These are phyloP conservation scores for Luperina nickerlii DNA, from an alignment of 2,888 invertebrate genomes.

Conservation along the genomic window DNA sequence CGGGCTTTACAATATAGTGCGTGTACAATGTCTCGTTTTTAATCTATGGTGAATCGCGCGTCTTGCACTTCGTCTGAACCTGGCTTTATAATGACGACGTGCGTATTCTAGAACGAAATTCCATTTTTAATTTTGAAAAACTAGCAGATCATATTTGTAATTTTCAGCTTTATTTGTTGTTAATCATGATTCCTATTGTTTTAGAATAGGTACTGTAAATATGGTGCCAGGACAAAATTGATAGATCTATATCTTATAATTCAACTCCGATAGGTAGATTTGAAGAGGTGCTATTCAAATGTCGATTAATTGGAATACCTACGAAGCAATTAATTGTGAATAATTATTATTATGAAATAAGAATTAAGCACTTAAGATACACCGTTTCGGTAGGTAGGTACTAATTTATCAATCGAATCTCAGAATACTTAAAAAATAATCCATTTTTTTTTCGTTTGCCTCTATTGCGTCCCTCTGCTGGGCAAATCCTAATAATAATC, in stretches of 20 bases:
- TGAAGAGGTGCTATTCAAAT: background rate
- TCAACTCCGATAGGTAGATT: background rate
- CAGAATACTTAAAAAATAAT: background rate
- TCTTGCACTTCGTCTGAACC: conserved; percentile 18
- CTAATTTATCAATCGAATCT: background rate
- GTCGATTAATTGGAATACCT: background rate
- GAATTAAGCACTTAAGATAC: background rate
- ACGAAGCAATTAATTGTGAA: too few relatives aligned
- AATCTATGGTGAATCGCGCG: conserved; percentile 24
- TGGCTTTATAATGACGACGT: conserved; percentile 12
- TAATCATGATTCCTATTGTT: background rate
- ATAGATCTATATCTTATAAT: background rate
- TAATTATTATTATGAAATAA: background rate
- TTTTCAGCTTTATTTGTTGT: background rate
- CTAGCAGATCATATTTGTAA: background rate
- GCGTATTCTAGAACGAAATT: background rate
- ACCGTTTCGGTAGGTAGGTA: background rate
- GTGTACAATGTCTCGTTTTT: conserved; percentile 28
- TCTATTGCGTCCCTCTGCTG: background rate
- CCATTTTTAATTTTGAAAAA: background rate
- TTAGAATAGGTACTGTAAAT: background rate
- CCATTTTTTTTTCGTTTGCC: background rate
- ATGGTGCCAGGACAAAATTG: background rate
- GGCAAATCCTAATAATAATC: background rate
- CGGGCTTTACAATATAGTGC: conserved; percentile 21